Base-by-base conservation (phyloP, 2,888 invertebrate species). In the Dryobota labecula region DNA sequence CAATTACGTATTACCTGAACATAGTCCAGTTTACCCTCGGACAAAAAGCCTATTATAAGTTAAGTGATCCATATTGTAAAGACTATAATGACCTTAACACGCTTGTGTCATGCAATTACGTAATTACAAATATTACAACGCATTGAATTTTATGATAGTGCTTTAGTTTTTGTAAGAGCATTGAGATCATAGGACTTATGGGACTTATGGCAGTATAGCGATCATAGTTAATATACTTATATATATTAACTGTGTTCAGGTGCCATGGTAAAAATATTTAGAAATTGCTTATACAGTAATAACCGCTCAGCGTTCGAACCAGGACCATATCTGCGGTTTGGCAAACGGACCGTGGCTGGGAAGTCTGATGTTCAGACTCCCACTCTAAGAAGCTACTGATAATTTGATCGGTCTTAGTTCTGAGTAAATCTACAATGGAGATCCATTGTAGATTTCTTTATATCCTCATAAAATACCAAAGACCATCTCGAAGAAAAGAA, bases 31-130 rank as follows among this genome's bases (percentile, higher is more conserved):
- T 51, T 36, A 38, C 11, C 18, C 18, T 43, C 27, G 54, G 8
- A 56, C 60, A 41, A 36, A 51, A 56, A 54, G 5, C 36, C 43
- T 53, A 66, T 75, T 70, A 54, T 27, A 24, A 51, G 18, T 33
- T 38, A 69, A 67, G 36, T 62, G 56, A 41, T 65, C 53, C 33
- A 36, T 49, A 63, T 78, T 69, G 27, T 80, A 41, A 49, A 67
- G 53, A n/a, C 45, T 54, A 8, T 80, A 70, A 71, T 61, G 45
- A 41, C 71, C 45, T 66, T n/a, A 71, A 38, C 80, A 78, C 62
- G 78, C 49, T 49, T 45, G 54, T 56, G 61, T 33, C 47, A 41
- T 62, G 24, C 4, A 62, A 57, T 73, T 49, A 58, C 41, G 81
- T 66, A 63, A 60, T 70, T 41, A 72, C 38, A 66, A 20, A 56